phyloP scores from a whole-genome alignment of 2,797 vertebrate species.

The Pseudochirops corinnae region DNA sequence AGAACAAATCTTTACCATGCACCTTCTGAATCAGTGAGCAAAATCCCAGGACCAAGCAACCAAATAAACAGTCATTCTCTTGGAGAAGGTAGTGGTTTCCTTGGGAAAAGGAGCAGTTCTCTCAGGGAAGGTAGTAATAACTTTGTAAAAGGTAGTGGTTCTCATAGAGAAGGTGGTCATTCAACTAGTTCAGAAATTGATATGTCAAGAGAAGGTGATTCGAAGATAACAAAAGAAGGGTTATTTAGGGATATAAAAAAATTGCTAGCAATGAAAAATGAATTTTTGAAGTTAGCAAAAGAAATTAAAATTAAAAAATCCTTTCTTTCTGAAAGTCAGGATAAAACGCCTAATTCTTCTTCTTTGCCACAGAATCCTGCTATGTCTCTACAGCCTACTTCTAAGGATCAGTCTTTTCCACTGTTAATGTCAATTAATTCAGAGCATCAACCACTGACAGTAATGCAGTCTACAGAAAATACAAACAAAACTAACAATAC shows the following conservation, averaged over 20 bases:
- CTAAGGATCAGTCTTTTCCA: conserved; percentile 45
- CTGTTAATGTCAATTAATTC: conserved; percentile 9
- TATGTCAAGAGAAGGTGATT: background rate
- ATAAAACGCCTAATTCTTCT: conserved; percentile 56
- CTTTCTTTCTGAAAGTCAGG: conserved; percentile 70
- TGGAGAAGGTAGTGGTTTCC: background rate
- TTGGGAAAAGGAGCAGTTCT: background rate
- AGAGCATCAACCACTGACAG: conserved; percentile 13
- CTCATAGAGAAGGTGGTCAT: background rate
- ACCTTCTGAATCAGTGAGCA: conserved; percentile 63
- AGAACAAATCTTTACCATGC: conserved; percentile 26
- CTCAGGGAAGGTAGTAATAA: background rate
- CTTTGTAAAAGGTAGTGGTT: background rate
- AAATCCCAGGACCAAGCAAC: conserved; percentile 66
- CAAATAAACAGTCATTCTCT: conserved; percentile 5
- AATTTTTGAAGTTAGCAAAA: conserved; percentile 77
- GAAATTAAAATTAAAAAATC: conserved; percentile 74
- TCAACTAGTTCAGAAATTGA: background rate
- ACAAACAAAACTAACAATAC: conserved; percentile 20
- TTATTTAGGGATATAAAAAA: conserved; percentile 79
- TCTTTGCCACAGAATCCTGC: conserved; percentile 39
- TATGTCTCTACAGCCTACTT: conserved; percentile 27
- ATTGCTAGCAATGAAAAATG: conserved; percentile 77
- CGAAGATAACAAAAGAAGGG: conserved; percentile 68
- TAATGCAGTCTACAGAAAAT: conserved; percentile 53